Evolutionary conservation across 2,888 invertebrate species (phyloP).

Genomic region (Tyria jacobaeae): DNA sequence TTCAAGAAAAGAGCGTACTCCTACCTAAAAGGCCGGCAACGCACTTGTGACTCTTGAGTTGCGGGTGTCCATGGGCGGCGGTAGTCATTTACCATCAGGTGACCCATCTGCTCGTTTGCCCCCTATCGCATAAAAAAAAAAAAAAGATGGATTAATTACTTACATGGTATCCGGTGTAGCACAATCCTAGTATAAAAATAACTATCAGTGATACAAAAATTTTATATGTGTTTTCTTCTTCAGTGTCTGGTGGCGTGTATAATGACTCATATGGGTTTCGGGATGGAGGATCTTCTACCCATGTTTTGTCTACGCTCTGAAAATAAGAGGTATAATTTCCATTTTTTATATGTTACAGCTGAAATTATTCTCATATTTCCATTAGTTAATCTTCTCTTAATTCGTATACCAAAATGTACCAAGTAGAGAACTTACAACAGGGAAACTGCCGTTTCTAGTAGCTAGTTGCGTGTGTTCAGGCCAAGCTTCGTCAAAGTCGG

Average conservation of each 20-base stretch:
- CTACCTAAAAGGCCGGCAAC: too few relatives aligned
- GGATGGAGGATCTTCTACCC: conserved; percentile 94
- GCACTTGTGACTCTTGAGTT: too few relatives aligned
- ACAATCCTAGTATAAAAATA: conserved; percentile 89
- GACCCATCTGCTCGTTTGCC: too few relatives aligned
- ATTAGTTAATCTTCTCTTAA: too few relatives aligned
- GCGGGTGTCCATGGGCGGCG: too few relatives aligned
- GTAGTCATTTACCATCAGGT: too few relatives aligned
- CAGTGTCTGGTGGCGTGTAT: conserved; percentile 90
- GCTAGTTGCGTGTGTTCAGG: conserved; percentile 76
- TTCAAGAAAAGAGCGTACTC: too few relatives aligned
- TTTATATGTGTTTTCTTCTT: conserved; percentile 93
- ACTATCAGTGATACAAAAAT: conserved; percentile 92
- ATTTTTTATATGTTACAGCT: too few relatives aligned
- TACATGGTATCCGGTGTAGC: conserved; percentile 89
- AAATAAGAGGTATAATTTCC: too few relatives aligned
- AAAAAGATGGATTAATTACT: conserved; percentile 55
- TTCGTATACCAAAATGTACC: too few relatives aligned
- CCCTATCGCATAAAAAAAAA: too few relatives aligned
- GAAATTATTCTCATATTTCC: too few relatives aligned
- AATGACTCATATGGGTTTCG: conserved; percentile 91
- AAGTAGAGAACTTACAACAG: conserved; percentile 63
- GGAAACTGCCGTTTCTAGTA: conserved; percentile 78
- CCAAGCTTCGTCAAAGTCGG: conserved; percentile 89
- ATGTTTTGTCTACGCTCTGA: conserved; percentile 92